A percentile compares a stretch with the other conserved stretches of the same genome.
Conservation (phyloP, 2,888 invertebrate species). For the Polydrusus cervinus region DNA sequence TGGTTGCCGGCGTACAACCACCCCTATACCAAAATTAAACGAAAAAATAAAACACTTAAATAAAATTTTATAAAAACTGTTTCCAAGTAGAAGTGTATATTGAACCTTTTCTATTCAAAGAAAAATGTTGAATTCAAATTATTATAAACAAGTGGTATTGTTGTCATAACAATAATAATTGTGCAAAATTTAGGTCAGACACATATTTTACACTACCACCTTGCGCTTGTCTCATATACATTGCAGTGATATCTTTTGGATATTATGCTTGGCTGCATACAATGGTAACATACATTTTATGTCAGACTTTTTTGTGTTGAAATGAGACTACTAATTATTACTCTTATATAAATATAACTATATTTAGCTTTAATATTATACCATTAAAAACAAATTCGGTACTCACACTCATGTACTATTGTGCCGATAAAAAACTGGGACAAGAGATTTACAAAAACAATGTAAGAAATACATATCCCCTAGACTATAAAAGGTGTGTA, state of each 20-base stretch:
- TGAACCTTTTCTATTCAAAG: not conserved
- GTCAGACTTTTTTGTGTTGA: not conserved
- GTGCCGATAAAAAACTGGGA: too few relatives aligned
- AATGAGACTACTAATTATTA: too few relatives aligned
- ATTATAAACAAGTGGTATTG: constrained; percentile 42
- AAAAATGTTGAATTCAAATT: constrained; percentile 33
- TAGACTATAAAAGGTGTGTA: too few relatives aligned
- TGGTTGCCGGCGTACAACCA: too few relatives aligned
- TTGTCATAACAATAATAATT: constrained; percentile 50
- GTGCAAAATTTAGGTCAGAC: constrained; percentile 48
- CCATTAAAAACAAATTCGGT: too few relatives aligned
- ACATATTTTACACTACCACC: constrained; percentile 46
- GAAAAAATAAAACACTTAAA: too few relatives aligned
- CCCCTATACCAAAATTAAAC: too few relatives aligned
- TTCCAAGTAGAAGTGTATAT: not conserved
- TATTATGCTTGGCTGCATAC: constrained; percentile 43
- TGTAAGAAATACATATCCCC: too few relatives aligned
- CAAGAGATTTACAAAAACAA: too few relatives aligned
- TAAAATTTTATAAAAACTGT: not conserved
- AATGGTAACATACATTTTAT: constrained; percentile 17
- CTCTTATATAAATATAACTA: too few relatives aligned
- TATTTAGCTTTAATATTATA: too few relatives aligned
- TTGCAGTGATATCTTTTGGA: constrained; percentile 38
- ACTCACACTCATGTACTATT: too few relatives aligned
- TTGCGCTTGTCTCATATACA: constrained; percentile 44